Evolutionary conservation across 2,888 invertebrate species (phyloP).

Genomic region (Drosophila flavopinicola): DNA sequence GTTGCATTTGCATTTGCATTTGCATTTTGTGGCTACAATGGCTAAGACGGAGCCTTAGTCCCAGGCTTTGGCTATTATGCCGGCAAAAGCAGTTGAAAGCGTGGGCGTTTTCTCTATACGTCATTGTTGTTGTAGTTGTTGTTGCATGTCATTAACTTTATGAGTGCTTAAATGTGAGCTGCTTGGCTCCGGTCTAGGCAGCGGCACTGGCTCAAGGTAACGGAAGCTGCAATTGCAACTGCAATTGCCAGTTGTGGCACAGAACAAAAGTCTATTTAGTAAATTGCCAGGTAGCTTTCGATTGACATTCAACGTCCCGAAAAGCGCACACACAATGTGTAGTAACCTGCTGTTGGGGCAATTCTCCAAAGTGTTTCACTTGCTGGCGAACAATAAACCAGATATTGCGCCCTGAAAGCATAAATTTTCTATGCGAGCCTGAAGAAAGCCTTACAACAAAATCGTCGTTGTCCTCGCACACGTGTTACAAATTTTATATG

Average conservation of each 20-base stretch:
- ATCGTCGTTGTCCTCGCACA: slow-evolving; percentile 52
- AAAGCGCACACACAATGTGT: slow-evolving; percentile 27
- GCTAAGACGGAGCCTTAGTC: slow-evolving; percentile 23
- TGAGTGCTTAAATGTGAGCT: slow-evolving; percentile 68
- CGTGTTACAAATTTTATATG: slow-evolving; percentile 81
- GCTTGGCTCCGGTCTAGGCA: slow-evolving; percentile 8
- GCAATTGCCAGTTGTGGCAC: slow-evolving; percentile 22
- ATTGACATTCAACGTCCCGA: slow-evolving; percentile 48
- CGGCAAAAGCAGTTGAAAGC: slow-evolving; percentile 43
- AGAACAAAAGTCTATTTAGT: slow-evolving; percentile 19
- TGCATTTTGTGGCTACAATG: slow-evolving; percentile 64
- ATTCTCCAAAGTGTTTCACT: slow-evolving; percentile 80
- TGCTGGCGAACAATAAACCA: slow-evolving; percentile 77
- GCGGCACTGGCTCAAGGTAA: slow-evolving; percentile 70
- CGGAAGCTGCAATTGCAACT: slow-evolving; percentile 68
- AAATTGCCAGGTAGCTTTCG: slow-evolving; percentile 49
- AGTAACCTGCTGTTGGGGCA: slow-evolving; percentile 42
- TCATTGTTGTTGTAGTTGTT: slow-evolving; percentile 11
- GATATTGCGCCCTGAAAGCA: slow-evolving; percentile 59
- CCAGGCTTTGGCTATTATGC: slow-evolving; percentile 50
- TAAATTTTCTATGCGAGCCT: slow-evolving; percentile 66
- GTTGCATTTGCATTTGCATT: slow-evolving; percentile 44
- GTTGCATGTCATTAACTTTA: slow-evolving; percentile 81
- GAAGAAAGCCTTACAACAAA: slow-evolving; percentile 19
- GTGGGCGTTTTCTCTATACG: slow-evolving; percentile 41